phyloP scores from a whole-genome alignment of 2,113 vertebrate genomes.

The Alosa alosa region DNA sequence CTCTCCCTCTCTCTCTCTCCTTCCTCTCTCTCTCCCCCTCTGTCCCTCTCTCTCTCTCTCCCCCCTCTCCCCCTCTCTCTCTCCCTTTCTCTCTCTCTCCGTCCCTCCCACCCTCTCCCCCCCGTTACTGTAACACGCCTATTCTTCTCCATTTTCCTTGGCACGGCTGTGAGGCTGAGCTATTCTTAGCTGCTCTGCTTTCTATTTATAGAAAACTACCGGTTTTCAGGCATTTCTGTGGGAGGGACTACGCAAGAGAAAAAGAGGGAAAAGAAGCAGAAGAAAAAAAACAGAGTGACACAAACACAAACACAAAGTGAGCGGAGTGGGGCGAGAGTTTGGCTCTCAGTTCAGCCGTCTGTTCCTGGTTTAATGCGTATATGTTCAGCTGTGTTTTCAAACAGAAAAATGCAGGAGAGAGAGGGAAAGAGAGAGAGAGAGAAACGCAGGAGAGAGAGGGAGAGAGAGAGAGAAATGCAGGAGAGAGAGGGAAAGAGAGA shows the following conservation, averaged over 20 bases:
- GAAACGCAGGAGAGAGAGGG: neutral
- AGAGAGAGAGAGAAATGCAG: neutral
- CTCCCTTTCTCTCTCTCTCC: too few species aligned
- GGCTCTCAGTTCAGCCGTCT: slow-evolving; percentile 65
- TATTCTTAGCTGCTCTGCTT: slow-evolving; percentile 82
- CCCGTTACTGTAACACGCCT: slow-evolving; percentile 70
- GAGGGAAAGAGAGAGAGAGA: neutral
- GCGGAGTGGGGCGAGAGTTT: slow-evolving; percentile 56
- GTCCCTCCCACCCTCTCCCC: too few species aligned
- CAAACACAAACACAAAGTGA: slow-evolving; percentile 52
- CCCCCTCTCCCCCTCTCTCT: too few species aligned
- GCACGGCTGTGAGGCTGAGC: slow-evolving; percentile 72
- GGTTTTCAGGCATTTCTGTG: slow-evolving; percentile 82
- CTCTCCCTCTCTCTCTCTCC: too few species aligned
- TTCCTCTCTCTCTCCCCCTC: too few species aligned
- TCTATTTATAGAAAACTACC: slow-evolving; percentile 87
- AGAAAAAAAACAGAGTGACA: too few species aligned
- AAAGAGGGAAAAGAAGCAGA: neutral
- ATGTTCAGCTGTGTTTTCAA: slow-evolving; percentile 82
- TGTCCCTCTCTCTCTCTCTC: too few species aligned
- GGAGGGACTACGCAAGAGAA: slow-evolving; percentile 55
- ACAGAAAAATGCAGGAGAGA: neutral
- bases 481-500: slow-evolving; percentile 66
- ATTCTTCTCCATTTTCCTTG: slow-evolving; percentile 87
- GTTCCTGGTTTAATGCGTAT: slow-evolving; percentile 69